Evolutionary conservation across 2,797 vertebrate species (phyloP).

Genomic region (Megaceryle alcyon): DNA sequence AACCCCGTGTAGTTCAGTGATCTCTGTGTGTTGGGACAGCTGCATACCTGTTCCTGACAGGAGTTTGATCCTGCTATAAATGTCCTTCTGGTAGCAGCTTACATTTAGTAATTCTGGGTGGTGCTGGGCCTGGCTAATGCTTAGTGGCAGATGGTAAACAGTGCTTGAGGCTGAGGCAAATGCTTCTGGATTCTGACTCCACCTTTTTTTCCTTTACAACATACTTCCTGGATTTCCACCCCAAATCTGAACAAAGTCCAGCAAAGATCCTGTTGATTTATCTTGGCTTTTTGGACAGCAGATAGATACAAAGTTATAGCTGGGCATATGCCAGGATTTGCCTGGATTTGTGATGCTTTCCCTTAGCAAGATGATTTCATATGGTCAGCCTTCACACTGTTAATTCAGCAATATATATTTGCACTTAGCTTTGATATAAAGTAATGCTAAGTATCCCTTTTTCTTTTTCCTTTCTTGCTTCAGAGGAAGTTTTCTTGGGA

Average conservation of each 20-base stretch:
- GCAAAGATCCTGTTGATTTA: background rate
- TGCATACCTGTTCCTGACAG: background rate
- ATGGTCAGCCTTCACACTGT: background rate
- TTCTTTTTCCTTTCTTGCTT: background rate
- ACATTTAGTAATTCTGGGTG: background rate
- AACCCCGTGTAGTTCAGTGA: background rate
- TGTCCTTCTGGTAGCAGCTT: background rate
- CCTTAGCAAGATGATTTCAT: background rate
- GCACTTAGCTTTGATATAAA: background rate
- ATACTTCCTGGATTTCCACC: background rate
- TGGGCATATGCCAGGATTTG: background rate
- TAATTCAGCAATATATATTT: background rate
- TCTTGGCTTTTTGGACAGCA: background rate
- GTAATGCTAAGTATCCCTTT: background rate
- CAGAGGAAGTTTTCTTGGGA: constrained; percentile 3
- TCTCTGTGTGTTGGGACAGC: background rate
- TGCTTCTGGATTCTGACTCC: background rate
- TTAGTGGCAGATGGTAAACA: background rate
- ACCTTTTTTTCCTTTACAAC: background rate
- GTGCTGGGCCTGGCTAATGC: background rate
- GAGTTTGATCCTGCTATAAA: background rate
- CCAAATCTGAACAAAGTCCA: background rate
- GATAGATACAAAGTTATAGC: background rate
- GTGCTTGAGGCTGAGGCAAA: constrained; percentile 9
- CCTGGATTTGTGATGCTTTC: background rate